Conservation (phyloP, 2,113 vertebrate species). For the Maccullochella peelii region DNA sequence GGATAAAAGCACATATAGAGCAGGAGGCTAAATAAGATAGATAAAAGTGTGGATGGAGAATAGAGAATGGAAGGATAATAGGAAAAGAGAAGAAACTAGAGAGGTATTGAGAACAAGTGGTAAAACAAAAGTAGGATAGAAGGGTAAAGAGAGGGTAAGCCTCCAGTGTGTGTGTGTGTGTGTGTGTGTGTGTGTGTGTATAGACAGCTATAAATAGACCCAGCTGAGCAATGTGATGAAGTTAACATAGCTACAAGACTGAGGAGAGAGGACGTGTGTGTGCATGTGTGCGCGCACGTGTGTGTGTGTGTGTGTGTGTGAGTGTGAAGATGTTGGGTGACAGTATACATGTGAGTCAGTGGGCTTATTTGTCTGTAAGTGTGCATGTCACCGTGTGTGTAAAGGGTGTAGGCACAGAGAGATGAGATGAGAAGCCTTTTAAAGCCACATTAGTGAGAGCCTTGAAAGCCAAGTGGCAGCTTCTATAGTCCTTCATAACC, state of each 20-base stretch:
- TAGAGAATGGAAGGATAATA: constrained; percentile 15
- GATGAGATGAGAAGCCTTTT: constrained; percentile 64
- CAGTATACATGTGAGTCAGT: constrained; percentile 27
- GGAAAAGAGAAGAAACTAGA: not conserved
- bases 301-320: constrained; percentile 14
- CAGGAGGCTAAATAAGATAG: constrained; percentile 11
- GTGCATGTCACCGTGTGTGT: not conserved
- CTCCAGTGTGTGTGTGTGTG: not conserved
- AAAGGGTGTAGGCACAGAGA: constrained; percentile 9
- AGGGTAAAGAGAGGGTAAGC: constrained; percentile 47
- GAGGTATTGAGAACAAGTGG: constrained; percentile 11
- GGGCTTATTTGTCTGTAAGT: constrained; percentile 12
- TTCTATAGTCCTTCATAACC: constrained; percentile 53
- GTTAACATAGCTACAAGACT: constrained; percentile 25
- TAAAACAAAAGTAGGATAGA: constrained; percentile 9
- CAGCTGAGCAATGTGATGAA: constrained; percentile 41
- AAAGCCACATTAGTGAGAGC: constrained; percentile 72
- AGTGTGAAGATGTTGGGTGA: constrained; percentile 30
- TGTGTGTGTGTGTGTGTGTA: constrained; percentile 16
- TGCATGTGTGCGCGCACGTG: too few species aligned
- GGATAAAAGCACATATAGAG: constrained; percentile 1
- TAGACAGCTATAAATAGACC: constrained; percentile 38
- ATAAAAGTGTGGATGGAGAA: not conserved
- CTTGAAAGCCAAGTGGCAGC: constrained; percentile 76
- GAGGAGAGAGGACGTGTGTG: not conserved